These are phyloP conservation scores for Taeniopygia guttata DNA, from an alignment of 2,797 vertebrate species.

Conservation along the genomic window DNA sequence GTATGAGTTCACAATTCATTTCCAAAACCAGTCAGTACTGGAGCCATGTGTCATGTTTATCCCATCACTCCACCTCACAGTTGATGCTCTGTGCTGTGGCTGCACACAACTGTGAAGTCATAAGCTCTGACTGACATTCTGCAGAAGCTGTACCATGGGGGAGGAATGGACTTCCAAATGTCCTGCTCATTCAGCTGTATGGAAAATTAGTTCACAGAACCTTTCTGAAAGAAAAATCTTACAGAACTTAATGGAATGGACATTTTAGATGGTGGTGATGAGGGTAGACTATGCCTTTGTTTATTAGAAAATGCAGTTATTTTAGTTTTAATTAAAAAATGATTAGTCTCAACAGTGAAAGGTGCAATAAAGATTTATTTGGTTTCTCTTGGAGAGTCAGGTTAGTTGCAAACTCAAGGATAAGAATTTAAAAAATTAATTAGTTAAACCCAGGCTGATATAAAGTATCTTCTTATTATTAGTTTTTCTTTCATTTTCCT, in stretches of 20 bases:
- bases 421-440: neutral
- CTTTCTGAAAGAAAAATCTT: neutral
- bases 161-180: neutral
- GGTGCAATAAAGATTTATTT: neutral
- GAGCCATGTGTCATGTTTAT: neutral
- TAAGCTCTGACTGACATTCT: neutral
- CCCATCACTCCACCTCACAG: neutral
- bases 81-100: neutral
- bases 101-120: neutral
- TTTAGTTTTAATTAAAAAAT: neutral
- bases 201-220: neutral
- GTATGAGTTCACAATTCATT: neutral
- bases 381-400: neutral
- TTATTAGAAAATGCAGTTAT: neutral
- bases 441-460: neutral
- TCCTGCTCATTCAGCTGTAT: neutral
- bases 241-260: neutral
- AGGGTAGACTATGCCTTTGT: neutral
- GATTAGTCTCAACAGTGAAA: neutral
- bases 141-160: neutral
- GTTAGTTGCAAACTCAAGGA: neutral
- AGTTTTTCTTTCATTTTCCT: neutral
- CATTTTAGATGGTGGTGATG: neutral
- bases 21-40: neutral
- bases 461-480: neutral